phyloP scores from a whole-genome alignment of 2,113 vertebrate genomes.

The Aptenodytes forsteri region DNA sequence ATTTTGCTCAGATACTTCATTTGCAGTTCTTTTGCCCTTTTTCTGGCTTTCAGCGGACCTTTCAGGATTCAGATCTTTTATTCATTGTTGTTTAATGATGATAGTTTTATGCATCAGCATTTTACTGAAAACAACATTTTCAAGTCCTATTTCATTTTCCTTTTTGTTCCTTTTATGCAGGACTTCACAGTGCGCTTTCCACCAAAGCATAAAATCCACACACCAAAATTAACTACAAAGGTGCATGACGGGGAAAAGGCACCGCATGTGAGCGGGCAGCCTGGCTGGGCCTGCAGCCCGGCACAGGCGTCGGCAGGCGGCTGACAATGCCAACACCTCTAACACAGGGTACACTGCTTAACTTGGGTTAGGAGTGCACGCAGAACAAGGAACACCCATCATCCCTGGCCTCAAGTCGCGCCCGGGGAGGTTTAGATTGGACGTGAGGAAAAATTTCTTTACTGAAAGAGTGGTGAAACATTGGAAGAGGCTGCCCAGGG shows the following conservation, averaged over 20 bases:
- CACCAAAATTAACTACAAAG: not conserved
- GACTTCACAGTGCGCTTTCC: not conserved
- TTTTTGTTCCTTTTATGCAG: not conserved
- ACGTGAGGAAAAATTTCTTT: too few species aligned
- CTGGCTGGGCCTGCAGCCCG: not conserved
- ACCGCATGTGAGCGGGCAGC: fast-evolving
- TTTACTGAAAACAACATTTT: not conserved
- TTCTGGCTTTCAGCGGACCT: not conserved
- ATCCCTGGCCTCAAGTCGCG: too few species aligned
- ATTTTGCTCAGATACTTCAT: not conserved
- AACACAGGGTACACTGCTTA: fast-evolving
- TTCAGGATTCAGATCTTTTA: not conserved
- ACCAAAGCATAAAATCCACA: not conserved
- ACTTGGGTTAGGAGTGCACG: fast-evolving
- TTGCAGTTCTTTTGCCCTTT: not conserved
- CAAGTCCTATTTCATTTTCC: not conserved
- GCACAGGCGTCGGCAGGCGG: fast-evolving
- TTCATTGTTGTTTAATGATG: not conserved
- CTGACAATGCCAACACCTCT: not conserved
- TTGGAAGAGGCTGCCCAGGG: too few species aligned
- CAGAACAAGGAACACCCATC: not conserved
- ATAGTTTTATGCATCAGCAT: not conserved
- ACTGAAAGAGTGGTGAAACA: too few species aligned
- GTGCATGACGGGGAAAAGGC: fast-evolving
- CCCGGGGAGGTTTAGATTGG: too few species aligned